Evolutionary conservation across 2,888 invertebrate genomes (phyloP).

Genomic region (Mesochorus sp.): DNA sequence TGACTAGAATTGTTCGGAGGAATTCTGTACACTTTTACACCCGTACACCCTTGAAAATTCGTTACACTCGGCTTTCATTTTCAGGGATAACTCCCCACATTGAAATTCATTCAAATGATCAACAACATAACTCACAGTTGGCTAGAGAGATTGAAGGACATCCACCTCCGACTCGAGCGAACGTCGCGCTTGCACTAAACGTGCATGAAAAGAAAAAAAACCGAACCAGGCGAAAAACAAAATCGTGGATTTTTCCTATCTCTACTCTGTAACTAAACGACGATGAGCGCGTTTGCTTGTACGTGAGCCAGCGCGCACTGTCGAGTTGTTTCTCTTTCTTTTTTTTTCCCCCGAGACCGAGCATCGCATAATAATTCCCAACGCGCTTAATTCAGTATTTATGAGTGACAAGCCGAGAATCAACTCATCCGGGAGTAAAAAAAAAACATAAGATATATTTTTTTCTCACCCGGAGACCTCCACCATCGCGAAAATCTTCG

Average conservation of each 20-base stretch:
- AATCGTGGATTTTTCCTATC: constrained; percentile 17
- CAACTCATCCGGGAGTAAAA: too few relatives aligned
- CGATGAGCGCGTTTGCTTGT: not conserved
- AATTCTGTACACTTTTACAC: too few relatives aligned
- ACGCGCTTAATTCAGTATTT: constrained; percentile 10
- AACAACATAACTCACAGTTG: constrained; percentile 15
- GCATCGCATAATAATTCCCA: constrained; percentile 3
- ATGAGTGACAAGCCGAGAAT: constrained; percentile 21
- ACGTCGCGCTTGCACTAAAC: not conserved
- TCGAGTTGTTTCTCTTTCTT: not conserved
- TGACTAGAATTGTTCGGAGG: too few relatives aligned
- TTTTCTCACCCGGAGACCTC: not conserved
- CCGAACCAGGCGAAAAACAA: constrained; percentile 1
- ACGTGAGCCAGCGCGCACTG: too few relatives aligned
- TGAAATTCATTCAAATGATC: constrained; percentile 8
- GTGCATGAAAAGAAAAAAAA: not conserved
- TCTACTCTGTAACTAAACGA: constrained; percentile 1
- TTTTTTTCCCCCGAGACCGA: not conserved
- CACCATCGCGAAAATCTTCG: not conserved
- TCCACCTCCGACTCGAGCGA: not conserved
- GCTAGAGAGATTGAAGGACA: not conserved
- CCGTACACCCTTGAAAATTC: too few relatives aligned
- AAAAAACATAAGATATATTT: too few relatives aligned
- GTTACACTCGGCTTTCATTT: too few relatives aligned
- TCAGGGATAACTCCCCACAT: too few relatives aligned